Conservation (phyloP, 2,888 invertebrate genomes). For the Muschampia plurimacula region DNA sequence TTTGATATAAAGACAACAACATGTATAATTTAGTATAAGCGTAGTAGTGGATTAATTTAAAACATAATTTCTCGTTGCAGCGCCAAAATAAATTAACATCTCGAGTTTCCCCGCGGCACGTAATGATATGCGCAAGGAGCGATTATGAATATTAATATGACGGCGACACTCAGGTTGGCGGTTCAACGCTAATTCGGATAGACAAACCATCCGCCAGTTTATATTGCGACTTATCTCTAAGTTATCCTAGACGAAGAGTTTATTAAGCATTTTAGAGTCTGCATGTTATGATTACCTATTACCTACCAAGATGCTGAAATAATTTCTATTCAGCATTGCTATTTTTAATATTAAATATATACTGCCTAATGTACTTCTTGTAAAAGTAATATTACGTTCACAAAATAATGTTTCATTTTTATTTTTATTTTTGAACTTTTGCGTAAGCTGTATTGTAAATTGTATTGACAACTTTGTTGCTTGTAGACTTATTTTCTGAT, state of each 20-base stretch:
- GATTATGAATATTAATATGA: conserved; percentile 79
- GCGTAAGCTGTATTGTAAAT: no score
- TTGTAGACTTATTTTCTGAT: neutral
- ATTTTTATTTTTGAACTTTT: no score
- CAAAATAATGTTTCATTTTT: no score
- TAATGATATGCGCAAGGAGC: conserved; percentile 54
- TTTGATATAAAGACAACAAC: neutral
- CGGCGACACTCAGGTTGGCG: conserved; percentile 70
- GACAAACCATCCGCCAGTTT: conserved; percentile 62
- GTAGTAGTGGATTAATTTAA: conserved; percentile 27
- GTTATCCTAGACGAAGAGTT: conserved; percentile 14
- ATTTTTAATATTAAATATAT: no score
- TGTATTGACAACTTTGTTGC: neutral
- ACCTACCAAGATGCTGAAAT: no score
- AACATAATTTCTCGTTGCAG: conserved; percentile 38
- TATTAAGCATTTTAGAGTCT: neutral
- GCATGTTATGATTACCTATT: neutral
- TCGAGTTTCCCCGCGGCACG: conserved; percentile 51
- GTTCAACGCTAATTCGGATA: conserved; percentile 71
- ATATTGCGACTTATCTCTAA: conserved; percentile 30
- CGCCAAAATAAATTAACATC: conserved; percentile 59
- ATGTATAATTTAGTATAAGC: neutral
- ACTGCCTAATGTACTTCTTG: no score
- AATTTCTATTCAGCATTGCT: no score
- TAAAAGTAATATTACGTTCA: no score